Conservation (phyloP, 30 jellyfish, hydroid and myxozoan species). For the Pseudorhiza aurosa region DNA sequence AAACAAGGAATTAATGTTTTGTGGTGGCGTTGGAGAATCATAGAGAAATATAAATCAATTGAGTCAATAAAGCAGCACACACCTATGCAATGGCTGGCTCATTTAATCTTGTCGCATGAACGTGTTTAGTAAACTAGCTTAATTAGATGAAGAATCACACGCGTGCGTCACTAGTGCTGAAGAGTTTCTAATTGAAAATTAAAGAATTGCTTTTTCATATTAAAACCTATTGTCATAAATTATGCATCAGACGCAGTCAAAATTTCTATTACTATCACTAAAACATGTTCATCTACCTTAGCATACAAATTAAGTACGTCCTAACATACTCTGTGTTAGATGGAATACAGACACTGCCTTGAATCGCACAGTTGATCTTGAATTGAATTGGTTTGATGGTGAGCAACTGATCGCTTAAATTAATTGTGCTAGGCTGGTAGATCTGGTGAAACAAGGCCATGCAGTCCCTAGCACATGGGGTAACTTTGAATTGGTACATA, state of each 20-base stretch:
- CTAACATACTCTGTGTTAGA: too few species aligned
- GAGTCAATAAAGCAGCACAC: not conserved
- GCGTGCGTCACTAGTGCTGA: conserved; percentile 32
- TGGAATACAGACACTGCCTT: too few species aligned
- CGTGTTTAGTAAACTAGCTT: conserved; percentile 27
- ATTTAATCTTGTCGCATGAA: not conserved
- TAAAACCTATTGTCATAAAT: conserved; percentile 2
- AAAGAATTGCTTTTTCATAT: conserved; percentile 9
- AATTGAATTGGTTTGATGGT: too few species aligned
- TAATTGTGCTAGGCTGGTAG: too few species aligned
- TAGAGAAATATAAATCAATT: not conserved
- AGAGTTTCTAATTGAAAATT: conserved; percentile 40
- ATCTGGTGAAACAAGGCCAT: too few species aligned
- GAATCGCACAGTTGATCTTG: too few species aligned
- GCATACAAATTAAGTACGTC: too few species aligned
- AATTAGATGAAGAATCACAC: not conserved
- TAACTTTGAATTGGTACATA: too few species aligned
- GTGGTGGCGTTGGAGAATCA: not conserved
- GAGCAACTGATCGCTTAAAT: too few species aligned
- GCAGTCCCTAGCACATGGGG: too few species aligned
- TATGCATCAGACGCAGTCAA: conserved; percentile 1
- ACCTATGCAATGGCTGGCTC: not conserved
- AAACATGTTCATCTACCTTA: not conserved
- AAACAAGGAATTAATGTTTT: not conserved
- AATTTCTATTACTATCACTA: not conserved